These are phyloP conservation scores for Vipera ursinii DNA, from an alignment of 2,797 vertebrate genomes.

Conservation along the genomic window DNA sequence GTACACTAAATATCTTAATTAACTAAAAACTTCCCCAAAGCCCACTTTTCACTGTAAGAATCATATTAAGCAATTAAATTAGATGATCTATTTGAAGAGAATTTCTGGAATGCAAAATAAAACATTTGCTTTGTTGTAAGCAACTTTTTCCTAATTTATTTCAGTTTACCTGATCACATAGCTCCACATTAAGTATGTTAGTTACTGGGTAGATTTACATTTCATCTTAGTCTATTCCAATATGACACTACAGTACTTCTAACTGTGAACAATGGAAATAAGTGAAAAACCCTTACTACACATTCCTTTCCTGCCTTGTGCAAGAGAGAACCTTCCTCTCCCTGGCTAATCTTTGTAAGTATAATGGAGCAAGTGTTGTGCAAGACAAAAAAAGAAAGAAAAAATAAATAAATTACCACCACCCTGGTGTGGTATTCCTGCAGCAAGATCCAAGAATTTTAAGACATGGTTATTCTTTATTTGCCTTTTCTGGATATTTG, in stretches of 20 bases:
- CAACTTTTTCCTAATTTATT: not conserved
- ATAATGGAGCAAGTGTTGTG: not conserved
- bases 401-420: not conserved
- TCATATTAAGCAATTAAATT: not conserved
- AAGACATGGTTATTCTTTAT: not conserved
- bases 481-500: not conserved
- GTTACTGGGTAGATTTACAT: not conserved
- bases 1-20: not conserved
- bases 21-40: not conserved
- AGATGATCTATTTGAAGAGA: not conserved
- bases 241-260: not conserved
- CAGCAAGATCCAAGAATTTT: not conserved
- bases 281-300: not conserved
- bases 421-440: not conserved
- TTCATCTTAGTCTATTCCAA: not conserved
- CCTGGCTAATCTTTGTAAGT: not conserved
- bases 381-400: not conserved
- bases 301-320: not conserved
- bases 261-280: not conserved
- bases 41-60: not conserved
- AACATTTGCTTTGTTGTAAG: not conserved
- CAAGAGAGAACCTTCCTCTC: not conserved
- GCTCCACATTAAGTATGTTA: not conserved
- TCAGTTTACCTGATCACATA: not conserved
- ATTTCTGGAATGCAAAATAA: not conserved